A percentile compares a stretch with the other conserved stretches of the same genome.
Evolutionary conservation across 1,140 invertebrate species (phyloP).

Genomic region (Apis cerana): DNA sequence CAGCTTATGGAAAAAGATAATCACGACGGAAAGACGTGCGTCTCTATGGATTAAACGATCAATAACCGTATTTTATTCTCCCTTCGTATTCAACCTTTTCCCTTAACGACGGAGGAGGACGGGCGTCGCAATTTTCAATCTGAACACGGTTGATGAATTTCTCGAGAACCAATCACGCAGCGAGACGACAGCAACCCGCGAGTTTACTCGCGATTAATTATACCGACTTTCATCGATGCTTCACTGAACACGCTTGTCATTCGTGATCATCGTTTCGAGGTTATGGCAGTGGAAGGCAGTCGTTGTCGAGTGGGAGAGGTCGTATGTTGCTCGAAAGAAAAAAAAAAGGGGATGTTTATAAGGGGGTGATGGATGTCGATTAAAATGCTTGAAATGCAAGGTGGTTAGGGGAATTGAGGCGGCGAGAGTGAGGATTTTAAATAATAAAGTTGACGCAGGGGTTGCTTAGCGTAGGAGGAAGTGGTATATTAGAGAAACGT

Average conservation of each 20-base stretch:
- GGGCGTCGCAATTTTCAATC: constrained; percentile 23
- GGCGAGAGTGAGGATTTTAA: not conserved
- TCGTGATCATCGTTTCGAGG: not conserved
- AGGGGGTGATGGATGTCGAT: not conserved
- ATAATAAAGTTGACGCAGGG: not conserved
- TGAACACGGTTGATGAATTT: not conserved
- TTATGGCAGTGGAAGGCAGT: no score
- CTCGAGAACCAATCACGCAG: constrained; percentile 16
- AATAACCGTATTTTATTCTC: constrained; percentile 52
- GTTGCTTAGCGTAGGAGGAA: not conserved
- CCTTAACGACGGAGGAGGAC: constrained; percentile 1
- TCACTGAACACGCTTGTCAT: not conserved
- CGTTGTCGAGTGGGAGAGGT: no score
- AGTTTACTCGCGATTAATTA: constrained; percentile 49
- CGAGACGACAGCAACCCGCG: not conserved
- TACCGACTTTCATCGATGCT: constrained; percentile 5
- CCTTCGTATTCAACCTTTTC: not conserved
- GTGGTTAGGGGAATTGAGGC: no score
- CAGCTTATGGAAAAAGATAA: not conserved
- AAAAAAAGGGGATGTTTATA: not conserved
- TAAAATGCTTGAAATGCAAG: constrained; percentile 5
- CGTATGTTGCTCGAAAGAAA: not conserved
- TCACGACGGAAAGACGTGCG: not conserved
- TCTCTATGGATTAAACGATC: constrained; percentile 19
- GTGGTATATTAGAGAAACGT: not conserved